Base-by-base conservation (phyloP, 1,140 invertebrate genomes). In the Galleria mellonella region DNA sequence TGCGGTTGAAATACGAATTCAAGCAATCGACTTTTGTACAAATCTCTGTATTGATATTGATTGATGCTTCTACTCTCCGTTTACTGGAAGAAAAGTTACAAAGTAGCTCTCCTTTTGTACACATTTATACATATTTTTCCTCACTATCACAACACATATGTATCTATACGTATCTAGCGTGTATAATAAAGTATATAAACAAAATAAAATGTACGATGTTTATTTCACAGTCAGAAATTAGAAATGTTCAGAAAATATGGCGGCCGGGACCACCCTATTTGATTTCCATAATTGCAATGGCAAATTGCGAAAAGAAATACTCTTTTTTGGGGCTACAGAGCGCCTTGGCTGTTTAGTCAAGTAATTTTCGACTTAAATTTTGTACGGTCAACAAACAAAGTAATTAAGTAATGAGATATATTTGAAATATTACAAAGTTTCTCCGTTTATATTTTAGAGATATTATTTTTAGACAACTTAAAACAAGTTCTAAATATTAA, bases 231-330 rank as follows among this genome's bases (percentile, higher is more conserved):
- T 23, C 17, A 23, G 17, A 23, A 23, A 23, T 23, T 23, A 6
- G 17, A 23, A 61, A 57, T 35, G 48, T 30, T 30, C 45, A 47
- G 47, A 38, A 32, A 30, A 38, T 30, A 49, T 43, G 35, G 11
- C 33, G 14, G 43, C 4, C 47, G 49, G 17, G 17, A 23, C 17
- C 17, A 3, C 51, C 53, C 43, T 56, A 52, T 65, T 62, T 64
- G 50, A 67, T 72, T 70, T 70, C 59, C 63, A 72, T 72, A 65
- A 72, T 72, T 62, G 58, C 58, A 60, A 64, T 51, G 58, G 48
- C 44, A 58, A 64, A 59, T 71, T 61, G 45, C 30, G 29, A 61
- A 62, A 63, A 60, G 51, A 62, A 66, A 67, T 64, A 54, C 55
- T 66, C 63, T 57, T 67, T 31, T 72, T 67, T 51, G 38, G 56